Conservation (phyloP, 2,797 vertebrate species). For the Aplochiton taeniatus region DNA sequence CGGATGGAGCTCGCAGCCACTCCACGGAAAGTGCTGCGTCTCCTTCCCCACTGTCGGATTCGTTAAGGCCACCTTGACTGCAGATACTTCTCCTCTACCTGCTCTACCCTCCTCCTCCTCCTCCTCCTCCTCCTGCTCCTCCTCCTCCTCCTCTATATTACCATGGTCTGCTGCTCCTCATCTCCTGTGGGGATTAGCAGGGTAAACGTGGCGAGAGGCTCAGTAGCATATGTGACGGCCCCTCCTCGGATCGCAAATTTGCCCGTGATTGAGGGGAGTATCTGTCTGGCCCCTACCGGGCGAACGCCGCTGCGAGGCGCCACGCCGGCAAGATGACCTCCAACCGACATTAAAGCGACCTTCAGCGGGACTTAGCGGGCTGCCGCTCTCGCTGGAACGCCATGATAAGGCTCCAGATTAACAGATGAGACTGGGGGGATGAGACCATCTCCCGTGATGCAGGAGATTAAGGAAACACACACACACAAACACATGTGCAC, state of each 20-base stretch:
- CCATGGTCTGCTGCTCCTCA: conserved; percentile 73
- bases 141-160: conserved; percentile 56
- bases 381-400: conserved; percentile 65
- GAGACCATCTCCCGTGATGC: conserved; percentile 47
- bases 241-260: conserved; percentile 65
- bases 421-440: conserved; percentile 52
- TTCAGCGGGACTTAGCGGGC: conserved; percentile 65
- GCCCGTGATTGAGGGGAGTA: conserved; percentile 68
- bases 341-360: conserved; percentile 73
- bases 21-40: conserved; percentile 76
- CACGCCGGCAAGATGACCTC: conserved; percentile 68
- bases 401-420: conserved; percentile 75
- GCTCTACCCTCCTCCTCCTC: neutral
- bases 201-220: conserved; percentile 72
- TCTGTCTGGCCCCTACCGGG: conserved; percentile 56
- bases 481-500: conserved; percentile 24
- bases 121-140: conserved; percentile 2
- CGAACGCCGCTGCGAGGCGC: conserved; percentile 51
- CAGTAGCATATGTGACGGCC: conserved; percentile 63
- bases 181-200: conserved; percentile 74
- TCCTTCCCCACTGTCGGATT: conserved; percentile 69
- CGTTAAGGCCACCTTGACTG: conserved; percentile 69
- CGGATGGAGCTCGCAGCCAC: conserved; percentile 67
- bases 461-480: conserved; percentile 61
- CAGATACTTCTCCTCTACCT: neutral